Evolutionary conservation across 2,113 vertebrate species (phyloP).

Genomic region (Empidonax alnorum): DNA sequence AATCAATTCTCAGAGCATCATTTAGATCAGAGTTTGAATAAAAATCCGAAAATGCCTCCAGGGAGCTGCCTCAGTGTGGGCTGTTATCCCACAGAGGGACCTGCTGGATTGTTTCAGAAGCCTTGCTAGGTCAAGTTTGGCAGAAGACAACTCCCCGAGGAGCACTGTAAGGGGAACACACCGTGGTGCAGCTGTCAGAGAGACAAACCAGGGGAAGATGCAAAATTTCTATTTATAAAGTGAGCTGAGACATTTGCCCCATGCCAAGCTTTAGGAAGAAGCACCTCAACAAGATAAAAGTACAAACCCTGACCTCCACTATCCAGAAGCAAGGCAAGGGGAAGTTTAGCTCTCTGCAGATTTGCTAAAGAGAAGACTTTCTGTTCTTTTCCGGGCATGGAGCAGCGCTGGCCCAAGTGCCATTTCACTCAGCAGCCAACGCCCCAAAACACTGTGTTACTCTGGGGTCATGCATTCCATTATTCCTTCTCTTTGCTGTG

Average conservation of each 20-base stretch:
- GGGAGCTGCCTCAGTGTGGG: background rate
- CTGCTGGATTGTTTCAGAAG: background rate
- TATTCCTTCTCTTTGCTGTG: background rate
- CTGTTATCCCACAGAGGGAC: background rate
- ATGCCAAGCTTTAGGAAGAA: background rate
- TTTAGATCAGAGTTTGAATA: background rate
- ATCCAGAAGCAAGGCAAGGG: background rate
- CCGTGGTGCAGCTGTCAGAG: rapidly evolving
- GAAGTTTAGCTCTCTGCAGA: background rate
- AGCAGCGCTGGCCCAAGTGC: background rate
- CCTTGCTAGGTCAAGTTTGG: background rate
- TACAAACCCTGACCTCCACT: background rate
- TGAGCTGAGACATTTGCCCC: background rate
- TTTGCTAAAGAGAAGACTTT: background rate
- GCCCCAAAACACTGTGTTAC: background rate
- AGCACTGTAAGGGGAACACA: background rate
- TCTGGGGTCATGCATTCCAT: background rate
- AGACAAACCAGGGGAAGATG: background rate
- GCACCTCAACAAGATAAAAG: background rate
- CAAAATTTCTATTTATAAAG: background rate
- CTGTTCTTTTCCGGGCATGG: background rate
- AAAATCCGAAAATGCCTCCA: background rate
- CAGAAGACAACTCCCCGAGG: background rate
- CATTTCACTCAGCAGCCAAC: background rate
- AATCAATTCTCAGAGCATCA: background rate